Conservation (phyloP, 2,888 invertebrate genomes). For the Dendrolimus pini region DNA sequence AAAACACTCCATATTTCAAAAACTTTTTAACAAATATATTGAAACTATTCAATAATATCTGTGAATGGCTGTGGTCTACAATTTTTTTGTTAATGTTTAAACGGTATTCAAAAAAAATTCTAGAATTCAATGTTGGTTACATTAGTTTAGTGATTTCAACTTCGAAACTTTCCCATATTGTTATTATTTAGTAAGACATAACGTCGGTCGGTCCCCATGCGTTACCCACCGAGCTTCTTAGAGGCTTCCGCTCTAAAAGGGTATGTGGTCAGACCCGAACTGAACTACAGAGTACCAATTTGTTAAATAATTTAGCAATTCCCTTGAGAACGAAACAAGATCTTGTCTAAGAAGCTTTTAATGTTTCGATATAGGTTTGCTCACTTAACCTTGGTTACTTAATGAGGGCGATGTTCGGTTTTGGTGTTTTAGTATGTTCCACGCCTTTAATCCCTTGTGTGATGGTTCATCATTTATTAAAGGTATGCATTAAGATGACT, state of each 20-base stretch:
- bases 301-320: slow-evolving; percentile 65
- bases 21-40: too few relatives aligned
- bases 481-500: not conserved
- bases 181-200: too few relatives aligned
- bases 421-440: not conserved
- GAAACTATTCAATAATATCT: too few relatives aligned
- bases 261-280: slow-evolving; percentile 67
- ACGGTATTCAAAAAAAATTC: too few relatives aligned
- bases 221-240: slow-evolving; percentile 53
- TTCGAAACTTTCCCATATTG: too few relatives aligned
- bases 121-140: too few relatives aligned
- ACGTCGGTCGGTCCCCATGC: slow-evolving; percentile 1
- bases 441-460: not conserved
- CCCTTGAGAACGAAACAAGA: slow-evolving; percentile 32
- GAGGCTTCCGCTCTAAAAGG: slow-evolving; percentile 62
- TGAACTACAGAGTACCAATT: slow-evolving; percentile 58
- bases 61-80: too few relatives aligned
- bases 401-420: not conserved
- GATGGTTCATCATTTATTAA: not conserved
- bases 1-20: too few relatives aligned
- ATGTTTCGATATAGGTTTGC: slow-evolving; percentile 22
- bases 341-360: slow-evolving; percentile 36
- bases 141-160: too few relatives aligned
- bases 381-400: not conserved
- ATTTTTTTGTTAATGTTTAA: too few relatives aligned